phyloP scores from a whole-genome alignment of 2,113 vertebrate genomes.

The Gavia stellata region DNA sequence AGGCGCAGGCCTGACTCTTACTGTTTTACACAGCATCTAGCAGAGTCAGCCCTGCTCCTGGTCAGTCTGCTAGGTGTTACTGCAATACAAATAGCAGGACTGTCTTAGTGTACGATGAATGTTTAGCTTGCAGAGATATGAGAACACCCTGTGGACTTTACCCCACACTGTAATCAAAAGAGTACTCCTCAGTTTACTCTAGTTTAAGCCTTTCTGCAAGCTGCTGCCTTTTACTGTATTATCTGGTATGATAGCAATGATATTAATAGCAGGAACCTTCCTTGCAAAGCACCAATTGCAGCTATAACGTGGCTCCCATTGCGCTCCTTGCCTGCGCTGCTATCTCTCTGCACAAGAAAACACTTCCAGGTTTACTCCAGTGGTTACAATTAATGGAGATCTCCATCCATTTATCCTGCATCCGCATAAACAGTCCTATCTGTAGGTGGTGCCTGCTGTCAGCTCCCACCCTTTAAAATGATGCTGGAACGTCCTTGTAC shows the following conservation, averaged over 20 bases:
- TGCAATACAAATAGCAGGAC: background rate
- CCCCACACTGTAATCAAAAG: background rate
- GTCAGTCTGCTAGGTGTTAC: background rate
- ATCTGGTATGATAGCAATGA: slow-evolving; percentile 18
- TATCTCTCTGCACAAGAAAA: slow-evolving; percentile 9
- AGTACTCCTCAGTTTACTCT: slow-evolving; percentile 5
- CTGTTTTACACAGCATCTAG: background rate
- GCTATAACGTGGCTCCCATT: background rate
- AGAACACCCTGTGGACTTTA: background rate
- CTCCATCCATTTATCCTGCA: slow-evolving; percentile 6
- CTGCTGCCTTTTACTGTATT: slow-evolving; percentile 38
- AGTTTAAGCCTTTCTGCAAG: slow-evolving; percentile 23
- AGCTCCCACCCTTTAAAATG: background rate
- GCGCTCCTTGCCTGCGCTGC: background rate
- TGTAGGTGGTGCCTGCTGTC: slow-evolving; percentile 5
- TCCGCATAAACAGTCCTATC: slow-evolving; percentile 36
- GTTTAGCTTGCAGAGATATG: background rate
- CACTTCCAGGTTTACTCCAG: slow-evolving; percentile 6
- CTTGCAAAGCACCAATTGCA: background rate
- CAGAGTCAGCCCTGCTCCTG: background rate
- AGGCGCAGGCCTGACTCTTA: background rate
- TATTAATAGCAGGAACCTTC: slow-evolving; percentile 39
- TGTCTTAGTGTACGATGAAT: background rate
- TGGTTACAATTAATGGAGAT: background rate
- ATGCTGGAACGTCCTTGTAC: background rate